These are phyloP conservation scores for Brachionus manjavacas DNA, from an alignment of 1,140 invertebrate species.

Conservation along the genomic window DNA sequence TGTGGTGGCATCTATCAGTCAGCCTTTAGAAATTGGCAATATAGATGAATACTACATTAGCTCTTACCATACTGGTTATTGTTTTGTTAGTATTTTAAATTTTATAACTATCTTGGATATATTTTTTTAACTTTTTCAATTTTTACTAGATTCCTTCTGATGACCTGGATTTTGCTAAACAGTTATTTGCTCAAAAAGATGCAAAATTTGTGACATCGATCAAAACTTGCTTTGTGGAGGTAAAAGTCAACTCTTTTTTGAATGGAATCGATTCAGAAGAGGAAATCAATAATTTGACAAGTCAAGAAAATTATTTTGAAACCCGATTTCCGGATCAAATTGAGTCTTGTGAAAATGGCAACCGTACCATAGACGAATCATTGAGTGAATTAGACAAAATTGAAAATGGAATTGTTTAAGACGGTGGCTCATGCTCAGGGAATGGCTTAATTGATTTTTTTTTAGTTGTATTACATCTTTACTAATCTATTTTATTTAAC, in stretches of 20 bases:
- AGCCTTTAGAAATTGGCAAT: slow-evolving; percentile 38
- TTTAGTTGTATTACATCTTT: slow-evolving; percentile 34
- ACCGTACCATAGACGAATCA: background rate
- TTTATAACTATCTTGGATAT: background rate
- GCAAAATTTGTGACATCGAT: slow-evolving; percentile 8
- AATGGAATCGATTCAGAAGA: background rate
- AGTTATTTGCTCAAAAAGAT: slow-evolving; percentile 19
- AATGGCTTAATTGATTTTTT: background rate
- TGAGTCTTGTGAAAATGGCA: background rate
- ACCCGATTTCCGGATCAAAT: slow-evolving; percentile 5
- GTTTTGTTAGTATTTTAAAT: slow-evolving; percentile 23
- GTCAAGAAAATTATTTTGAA: background rate
- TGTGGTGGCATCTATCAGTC: slow-evolving; percentile 28
- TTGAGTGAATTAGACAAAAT: background rate
- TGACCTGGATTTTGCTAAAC: background rate
- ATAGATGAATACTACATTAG: slow-evolving; percentile 41
- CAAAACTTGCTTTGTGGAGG: background rate
- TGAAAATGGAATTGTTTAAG: background rate
- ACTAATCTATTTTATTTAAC: background rate
- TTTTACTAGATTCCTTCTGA: slow-evolving; percentile 6
- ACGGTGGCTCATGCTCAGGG: background rate
- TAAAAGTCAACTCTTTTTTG: background rate
- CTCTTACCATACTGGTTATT: slow-evolving; percentile 40
- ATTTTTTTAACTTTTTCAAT: background rate
- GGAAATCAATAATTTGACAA: background rate